Evolutionary conservation across 64 coral and sea anemone species (phyloP).

Genomic region (Actinia equina): DNA sequence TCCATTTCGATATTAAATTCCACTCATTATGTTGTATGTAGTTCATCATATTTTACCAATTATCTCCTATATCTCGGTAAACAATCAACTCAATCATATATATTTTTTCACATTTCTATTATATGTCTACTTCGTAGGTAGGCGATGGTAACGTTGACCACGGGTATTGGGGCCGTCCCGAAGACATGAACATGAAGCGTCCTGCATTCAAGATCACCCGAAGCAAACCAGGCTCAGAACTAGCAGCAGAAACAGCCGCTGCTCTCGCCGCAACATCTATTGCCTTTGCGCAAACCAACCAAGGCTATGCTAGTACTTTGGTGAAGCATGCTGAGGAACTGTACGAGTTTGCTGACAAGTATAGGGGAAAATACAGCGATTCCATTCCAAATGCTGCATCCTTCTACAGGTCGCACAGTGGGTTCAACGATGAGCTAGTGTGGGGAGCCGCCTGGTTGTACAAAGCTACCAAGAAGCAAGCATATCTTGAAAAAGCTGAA

Average conservation of each 20-base stretch:
- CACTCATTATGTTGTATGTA: too few species aligned
- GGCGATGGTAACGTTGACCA: slow-evolving; percentile 71
- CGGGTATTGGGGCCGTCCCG: slow-evolving; percentile 76
- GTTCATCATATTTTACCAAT: too few species aligned
- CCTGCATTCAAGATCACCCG: slow-evolving; percentile 79
- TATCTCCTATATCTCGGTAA: too few species aligned
- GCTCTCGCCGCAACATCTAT: slow-evolving; percentile 72
- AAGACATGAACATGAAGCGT: slow-evolving; percentile 76
- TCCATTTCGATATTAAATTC: too few species aligned
- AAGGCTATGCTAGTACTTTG: slow-evolving; percentile 38
- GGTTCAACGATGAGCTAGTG: slow-evolving; percentile 75
- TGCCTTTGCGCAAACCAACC: slow-evolving; percentile 38
- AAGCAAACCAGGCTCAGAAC: slow-evolving; percentile 74
- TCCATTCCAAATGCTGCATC: slow-evolving; percentile 54
- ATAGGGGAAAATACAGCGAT: slow-evolving; percentile 74
- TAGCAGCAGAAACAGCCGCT: slow-evolving; percentile 86
- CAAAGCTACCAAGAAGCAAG: slow-evolving; percentile 39
- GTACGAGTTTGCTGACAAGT: slow-evolving; percentile 83
- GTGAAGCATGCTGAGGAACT: slow-evolving; percentile 62
- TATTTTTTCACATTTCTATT: too few species aligned
- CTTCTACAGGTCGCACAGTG: slow-evolving; percentile 52
- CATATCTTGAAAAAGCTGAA: slow-evolving; percentile 71
- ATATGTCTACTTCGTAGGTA: too few species aligned
- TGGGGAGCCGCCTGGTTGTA: slow-evolving; percentile 91
- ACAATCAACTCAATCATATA: too few species aligned